Evolutionary conservation across 2,797 vertebrate species (phyloP).

Genomic region (Moxostoma hubbsi): DNA sequence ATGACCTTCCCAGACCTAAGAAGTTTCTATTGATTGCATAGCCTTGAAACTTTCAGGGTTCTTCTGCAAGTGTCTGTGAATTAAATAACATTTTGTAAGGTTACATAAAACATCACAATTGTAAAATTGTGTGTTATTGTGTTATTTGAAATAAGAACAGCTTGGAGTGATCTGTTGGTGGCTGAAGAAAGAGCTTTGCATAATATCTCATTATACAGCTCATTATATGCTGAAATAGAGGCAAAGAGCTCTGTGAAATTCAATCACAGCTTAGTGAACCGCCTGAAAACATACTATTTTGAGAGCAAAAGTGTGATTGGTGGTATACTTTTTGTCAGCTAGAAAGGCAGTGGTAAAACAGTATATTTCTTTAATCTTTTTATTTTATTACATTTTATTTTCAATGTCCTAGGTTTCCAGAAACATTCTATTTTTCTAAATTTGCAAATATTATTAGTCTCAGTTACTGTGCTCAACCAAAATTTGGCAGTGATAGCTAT

Average conservation of each 20-base stretch:
- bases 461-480: background rate
- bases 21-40: background rate
- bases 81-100: too few species aligned
- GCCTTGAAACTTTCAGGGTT: conserved; percentile 9
- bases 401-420: background rate
- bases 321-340: background rate
- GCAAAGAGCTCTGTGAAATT: conserved; percentile 25
- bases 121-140: conserved; percentile 14
- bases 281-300: conserved; percentile 37
- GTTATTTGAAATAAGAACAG: conserved; percentile 24
- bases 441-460: background rate
- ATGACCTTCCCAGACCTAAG: background rate
- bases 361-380: background rate
- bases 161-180: conserved; percentile 19
- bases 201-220: conserved; percentile 42
- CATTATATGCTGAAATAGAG: conserved; percentile 34
- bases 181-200: conserved; percentile 33
- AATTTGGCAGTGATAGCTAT: background rate
- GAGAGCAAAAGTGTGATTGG: background rate
- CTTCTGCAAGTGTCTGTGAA: background rate
- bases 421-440: background rate
- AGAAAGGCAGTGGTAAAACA: conserved; percentile 8
- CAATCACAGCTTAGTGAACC: conserved; percentile 27
- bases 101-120: conserved; percentile 1
- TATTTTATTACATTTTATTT: background rate